Conservation (phyloP, 2,888 invertebrate species). For the Netelia virgata region DNA sequence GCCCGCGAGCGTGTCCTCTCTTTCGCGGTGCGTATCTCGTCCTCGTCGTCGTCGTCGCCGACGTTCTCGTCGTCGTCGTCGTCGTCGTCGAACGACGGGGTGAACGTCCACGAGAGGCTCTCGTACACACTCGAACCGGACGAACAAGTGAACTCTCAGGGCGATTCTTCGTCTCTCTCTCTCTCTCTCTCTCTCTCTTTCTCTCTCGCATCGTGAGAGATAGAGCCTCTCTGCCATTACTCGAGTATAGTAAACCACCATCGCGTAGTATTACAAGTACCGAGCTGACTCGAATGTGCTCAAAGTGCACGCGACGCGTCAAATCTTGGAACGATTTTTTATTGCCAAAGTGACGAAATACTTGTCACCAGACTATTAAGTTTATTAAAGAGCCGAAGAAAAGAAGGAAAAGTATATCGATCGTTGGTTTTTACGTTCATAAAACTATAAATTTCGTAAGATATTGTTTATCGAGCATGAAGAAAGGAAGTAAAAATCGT, state of each 20-base stretch:
- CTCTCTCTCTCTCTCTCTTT: slow-evolving; percentile 9
- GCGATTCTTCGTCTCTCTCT: slow-evolving; percentile 41
- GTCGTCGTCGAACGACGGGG: slow-evolving; percentile 71
- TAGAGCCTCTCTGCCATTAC: slow-evolving; percentile 17
- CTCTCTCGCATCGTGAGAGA: slow-evolving; percentile 1
- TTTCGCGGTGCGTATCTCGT: slow-evolving; percentile 22
- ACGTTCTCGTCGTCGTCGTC: slow-evolving; percentile 63
- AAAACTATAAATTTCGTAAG: neutral
- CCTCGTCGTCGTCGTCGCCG: slow-evolving; percentile 58
- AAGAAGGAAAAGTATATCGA: neutral
- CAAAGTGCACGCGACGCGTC: neutral
- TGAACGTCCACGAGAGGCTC: slow-evolving; percentile 79
- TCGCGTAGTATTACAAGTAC: neutral
- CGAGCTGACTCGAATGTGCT: slow-evolving; percentile 15
- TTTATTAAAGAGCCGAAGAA: neutral
- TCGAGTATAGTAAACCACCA: slow-evolving; percentile 6
- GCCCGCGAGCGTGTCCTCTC: slow-evolving; percentile 68
- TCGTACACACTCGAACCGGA: slow-evolving; percentile 75
- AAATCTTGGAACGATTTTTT: slow-evolving; percentile 13
- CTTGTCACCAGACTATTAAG: neutral
- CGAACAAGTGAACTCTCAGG: slow-evolving; percentile 80
- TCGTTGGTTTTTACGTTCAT: neutral
- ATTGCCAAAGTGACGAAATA: neutral
- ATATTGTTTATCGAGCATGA: neutral
- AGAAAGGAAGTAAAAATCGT: neutral